Evolutionary conservation across 1,140 invertebrate species (phyloP), one percentile per base, ranked within the genome.

Genomic region (Samia ricini): DNA sequence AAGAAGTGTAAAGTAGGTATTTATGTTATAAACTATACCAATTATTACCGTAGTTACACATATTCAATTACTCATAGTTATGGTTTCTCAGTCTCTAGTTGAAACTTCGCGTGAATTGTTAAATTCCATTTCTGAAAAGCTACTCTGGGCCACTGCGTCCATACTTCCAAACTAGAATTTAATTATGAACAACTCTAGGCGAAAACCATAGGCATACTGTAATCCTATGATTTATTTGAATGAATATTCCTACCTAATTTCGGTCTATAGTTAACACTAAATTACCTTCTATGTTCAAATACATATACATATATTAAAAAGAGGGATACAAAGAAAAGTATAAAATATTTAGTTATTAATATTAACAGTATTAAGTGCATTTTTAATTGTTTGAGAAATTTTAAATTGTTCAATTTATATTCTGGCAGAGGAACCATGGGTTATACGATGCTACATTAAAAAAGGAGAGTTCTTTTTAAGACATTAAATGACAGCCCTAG

Each of bases 101-200:
- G 72, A 70, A 81, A 83, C 75, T 80, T 79, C 66, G 72, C 74
- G 79, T 88, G 81, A 88, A 88, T 88, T 82, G 81, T 88, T 88
- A 85, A 88, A 88, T 85, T 82, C 73, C 75, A 85, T 85, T 79
- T 76, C 71, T 83, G 77, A 77, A 84, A 79, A 77, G 79, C 81
- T 74, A 74, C 77, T 76, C 71, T 67, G 75, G 66, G 79, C 74
- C 73, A 72, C 66, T 59, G 80, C 80, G 77, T 73, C 71, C 62
- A 68, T 75, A 78, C 74, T 84, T 81, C 70, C 72, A 83, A 85
- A 85, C 78, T 81, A 83, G 78, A 85, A 84, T 83, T 88, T 88
- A 88, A 85, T 85, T 80, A 84, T 88, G 78, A 72, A 84, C 71
- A 77, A 70, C 77, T 81, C 48, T 77, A 77, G 77, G 74, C 77